Base-by-base conservation (phyloP, 2,888 invertebrate genomes). In the Trichopoda pennipes region DNA sequence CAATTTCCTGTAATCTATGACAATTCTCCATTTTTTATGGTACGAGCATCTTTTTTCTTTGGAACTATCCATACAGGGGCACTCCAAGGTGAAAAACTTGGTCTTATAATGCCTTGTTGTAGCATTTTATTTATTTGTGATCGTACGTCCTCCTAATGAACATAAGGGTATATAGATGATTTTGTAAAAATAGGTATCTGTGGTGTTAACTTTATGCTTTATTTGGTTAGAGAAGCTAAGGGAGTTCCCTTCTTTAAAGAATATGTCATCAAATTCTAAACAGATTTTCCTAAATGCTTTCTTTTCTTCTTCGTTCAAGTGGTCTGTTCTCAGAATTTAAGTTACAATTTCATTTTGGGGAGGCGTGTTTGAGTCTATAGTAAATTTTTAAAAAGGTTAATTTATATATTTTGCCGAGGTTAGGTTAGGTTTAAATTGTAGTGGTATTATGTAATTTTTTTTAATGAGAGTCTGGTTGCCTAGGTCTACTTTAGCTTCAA, bases 121-220 rank as follows among this genome's bases (percentile, higher is more conserved):
- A n/a, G n/a, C n/a, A n/a, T n/a, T n/a, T n/a, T n/a, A n/a, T n/a
- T n/a, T n/a, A n/a, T n/a, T n/a, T n/a, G n/a, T n/a, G n/a, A n/a
- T n/a, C n/a, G n/a, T n/a, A n/a, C n/a, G n/a, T n/a, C n/a, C n/a
- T n/a, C n/a, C n/a, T n/a, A n/a, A n/a, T n/a, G n/a, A n/a, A n/a
- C n/a, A n/a, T n/a, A n/a, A n/a, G n/a, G n/a, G n/a, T n/a, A n/a
- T n/a, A n/a, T n/a, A n/a, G n/a, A n/a, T n/a, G n/a, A n/a, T n/a
- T n/a, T n/a, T n/a, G n/a, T n/a, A n/a, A n/a, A n/a, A n/a, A n/a
- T n/a, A 83, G n/a, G 84, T 10, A 61, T 86, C 85, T n/a, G 63
- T 84, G n/a, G 81, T 81, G 19, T 69, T 53, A 16, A 81, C 75
- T 49, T 66, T 68, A 61, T 84, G 85, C 74, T 77, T 77, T 38